Percentiles rank a stretch among this genome's conserved stretches.
phyloP scores from a whole-genome alignment of 2,888 invertebrate genomes.

The Cephus pygmeus region DNA sequence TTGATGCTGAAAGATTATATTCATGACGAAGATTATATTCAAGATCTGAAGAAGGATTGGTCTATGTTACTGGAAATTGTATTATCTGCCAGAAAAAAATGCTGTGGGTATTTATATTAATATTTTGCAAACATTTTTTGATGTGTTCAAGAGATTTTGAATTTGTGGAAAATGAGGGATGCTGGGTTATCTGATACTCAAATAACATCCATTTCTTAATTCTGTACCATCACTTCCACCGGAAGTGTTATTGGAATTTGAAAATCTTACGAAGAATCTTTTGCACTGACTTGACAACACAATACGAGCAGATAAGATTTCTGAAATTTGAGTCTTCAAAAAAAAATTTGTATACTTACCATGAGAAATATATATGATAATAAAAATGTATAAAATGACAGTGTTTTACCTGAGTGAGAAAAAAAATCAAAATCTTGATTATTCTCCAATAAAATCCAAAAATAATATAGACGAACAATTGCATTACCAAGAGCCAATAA shows the following conservation, averaged over 20 bases:
- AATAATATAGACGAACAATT: neutral
- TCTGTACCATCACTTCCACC: slow-evolving; percentile 4
- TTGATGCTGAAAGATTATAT: neutral
- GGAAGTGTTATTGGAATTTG: slow-evolving; percentile 3
- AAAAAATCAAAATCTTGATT: neutral
- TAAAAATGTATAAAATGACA: neutral
- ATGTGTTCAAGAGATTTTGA: neutral
- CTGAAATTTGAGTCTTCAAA: too few species aligned
- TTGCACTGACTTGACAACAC: neutral
- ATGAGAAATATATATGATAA: neutral
- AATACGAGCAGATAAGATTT: too few species aligned
- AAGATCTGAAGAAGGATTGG: neutral
- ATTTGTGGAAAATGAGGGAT: neutral
- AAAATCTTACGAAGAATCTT: neutral
- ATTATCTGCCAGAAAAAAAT: neutral
- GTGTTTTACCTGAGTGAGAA: neutral
- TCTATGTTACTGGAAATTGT: neutral
- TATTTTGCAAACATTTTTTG: neutral
- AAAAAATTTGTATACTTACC: neutral
- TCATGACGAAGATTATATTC: neutral
- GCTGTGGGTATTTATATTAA: neutral
- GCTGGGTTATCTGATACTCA: neutral
- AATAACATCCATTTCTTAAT: neutral
- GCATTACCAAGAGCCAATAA: neutral
- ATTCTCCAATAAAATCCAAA: neutral